Percentiles rank a stretch among this genome's conserved stretches.
These are phyloP conservation scores for Gisinianus flammeolus DNA, from an alignment of 2,888 invertebrate species.

Conservation along the genomic window DNA sequence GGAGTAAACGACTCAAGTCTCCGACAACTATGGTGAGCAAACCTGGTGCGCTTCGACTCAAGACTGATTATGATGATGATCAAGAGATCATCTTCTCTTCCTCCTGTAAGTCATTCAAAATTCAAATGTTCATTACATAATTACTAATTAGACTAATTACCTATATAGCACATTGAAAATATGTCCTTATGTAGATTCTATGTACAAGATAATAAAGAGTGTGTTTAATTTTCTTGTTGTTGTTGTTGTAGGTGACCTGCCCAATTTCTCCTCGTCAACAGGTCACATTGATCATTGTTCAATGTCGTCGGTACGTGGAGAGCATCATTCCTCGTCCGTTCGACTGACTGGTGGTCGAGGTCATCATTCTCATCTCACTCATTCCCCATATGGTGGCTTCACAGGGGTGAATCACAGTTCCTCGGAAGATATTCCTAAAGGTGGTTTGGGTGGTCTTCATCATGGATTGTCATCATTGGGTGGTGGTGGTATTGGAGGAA, in stretches of 20 bases:
- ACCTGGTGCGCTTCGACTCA: conserved; percentile 59
- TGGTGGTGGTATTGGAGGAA: conserved; percentile 50
- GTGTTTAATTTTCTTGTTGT: neutral
- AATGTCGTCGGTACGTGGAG: conserved; percentile 64
- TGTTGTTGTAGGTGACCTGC: conserved; percentile 34
- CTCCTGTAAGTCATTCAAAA: conserved; percentile 24
- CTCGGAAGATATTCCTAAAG: conserved; percentile 38
- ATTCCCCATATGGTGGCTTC: neutral
- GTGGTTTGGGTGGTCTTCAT: conserved; percentile 59
- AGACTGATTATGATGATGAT: conserved; percentile 62
- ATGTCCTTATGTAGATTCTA: neutral
- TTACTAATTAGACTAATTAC: neutral
- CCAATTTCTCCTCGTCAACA: conserved; percentile 42
- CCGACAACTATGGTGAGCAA: conserved; percentile 59
- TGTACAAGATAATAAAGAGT: too few species aligned
- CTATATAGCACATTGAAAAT: neutral
- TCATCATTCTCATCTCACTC: neutral
- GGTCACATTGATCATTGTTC: conserved; percentile 27
- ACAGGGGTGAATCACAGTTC: conserved; percentile 32
- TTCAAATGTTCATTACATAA: neutral
- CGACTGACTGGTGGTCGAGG: conserved; percentile 27
- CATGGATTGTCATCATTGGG: conserved; percentile 63
- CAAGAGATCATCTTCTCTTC: conserved; percentile 45
- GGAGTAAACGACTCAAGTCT: conserved; percentile 56
- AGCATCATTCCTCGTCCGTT: conserved; percentile 31